Conservation (phyloP, 2,797 vertebrate species). For the Acipenser transmontanus region DNA sequence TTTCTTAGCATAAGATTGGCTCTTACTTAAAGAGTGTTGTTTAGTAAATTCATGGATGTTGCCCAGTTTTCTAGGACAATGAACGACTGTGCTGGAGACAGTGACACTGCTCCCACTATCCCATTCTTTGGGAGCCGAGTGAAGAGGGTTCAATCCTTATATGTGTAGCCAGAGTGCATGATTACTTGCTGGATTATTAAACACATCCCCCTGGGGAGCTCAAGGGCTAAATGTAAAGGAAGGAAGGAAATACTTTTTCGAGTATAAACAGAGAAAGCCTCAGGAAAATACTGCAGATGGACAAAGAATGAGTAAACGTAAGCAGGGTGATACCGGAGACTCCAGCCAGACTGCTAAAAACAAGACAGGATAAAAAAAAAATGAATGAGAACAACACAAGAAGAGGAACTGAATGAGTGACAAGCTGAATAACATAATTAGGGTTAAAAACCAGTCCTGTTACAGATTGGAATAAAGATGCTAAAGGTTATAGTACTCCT, state of each 20-base stretch:
- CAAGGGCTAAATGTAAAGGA: constrained; percentile 41
- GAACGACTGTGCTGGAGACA: constrained; percentile 44
- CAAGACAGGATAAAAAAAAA: too few species aligned
- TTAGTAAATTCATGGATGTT: constrained; percentile 46
- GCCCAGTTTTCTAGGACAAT: constrained; percentile 46
- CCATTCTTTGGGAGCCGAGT: constrained; percentile 16
- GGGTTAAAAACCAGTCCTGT: too few species aligned
- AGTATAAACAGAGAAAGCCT: constrained; percentile 51
- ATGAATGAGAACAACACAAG: too few species aligned
- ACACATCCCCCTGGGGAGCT: constrained; percentile 41
- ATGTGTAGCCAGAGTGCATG: constrained; percentile 43
- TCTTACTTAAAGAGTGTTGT: constrained; percentile 22
- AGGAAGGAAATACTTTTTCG: constrained; percentile 54
- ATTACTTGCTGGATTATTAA: constrained; percentile 52
- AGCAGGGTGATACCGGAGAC: constrained; percentile 51
- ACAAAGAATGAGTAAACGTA: constrained; percentile 55
- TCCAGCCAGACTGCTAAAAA: constrained; percentile 28
- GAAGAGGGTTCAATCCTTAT: constrained; percentile 41
- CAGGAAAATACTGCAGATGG: constrained; percentile 41
- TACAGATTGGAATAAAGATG: too few species aligned
- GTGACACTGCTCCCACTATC: too few species aligned
- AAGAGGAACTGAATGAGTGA: too few species aligned
- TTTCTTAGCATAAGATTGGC: too few species aligned
- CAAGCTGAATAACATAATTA: too few species aligned
- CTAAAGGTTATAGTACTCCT: too few species aligned